Evolutionary conservation across 2,888 invertebrate species (phyloP).

Genomic region (Epistrophe eligans): DNA sequence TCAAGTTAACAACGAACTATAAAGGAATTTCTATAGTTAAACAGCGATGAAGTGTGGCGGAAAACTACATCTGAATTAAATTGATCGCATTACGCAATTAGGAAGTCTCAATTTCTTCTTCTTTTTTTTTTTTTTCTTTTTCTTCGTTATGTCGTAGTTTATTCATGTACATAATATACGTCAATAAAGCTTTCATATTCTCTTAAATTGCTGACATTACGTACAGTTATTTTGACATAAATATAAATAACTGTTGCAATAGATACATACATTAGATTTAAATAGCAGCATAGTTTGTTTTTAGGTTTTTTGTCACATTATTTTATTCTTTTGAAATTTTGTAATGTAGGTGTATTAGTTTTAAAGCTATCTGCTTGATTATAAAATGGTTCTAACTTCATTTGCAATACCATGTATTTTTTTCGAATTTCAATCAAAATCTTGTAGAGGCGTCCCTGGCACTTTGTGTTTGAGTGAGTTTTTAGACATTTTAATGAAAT

Average conservation of each 20-base stretch:
- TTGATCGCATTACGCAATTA: slow-evolving; percentile 73
- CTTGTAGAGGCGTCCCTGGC: too few species aligned
- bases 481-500: too few species aligned
- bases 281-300: too few species aligned
- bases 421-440: too few species aligned
- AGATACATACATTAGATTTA: too few species aligned
- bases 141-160: slow-evolving; percentile 1
- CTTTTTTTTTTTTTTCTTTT: neutral
- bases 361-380: too few species aligned
- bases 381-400: too few species aligned
- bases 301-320: too few species aligned
- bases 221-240: slow-evolving; percentile 15
- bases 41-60: slow-evolving; percentile 2
- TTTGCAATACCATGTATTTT: too few species aligned
- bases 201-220: neutral
- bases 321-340: too few species aligned
- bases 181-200: slow-evolving; percentile 1
- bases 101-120: slow-evolving; percentile 71
- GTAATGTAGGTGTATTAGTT: too few species aligned
- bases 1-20: slow-evolving; percentile 47
- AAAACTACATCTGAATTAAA: slow-evolving; percentile 54
- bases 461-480: too few species aligned
- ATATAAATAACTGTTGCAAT: neutral
- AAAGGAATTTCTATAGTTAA: slow-evolving; percentile 35
- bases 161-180: neutral